A percentile compares a stretch with the other conserved stretches of the same genome.
These are phyloP conservation scores for Drosophila tristis DNA, from an alignment of 1,140 invertebrate species.

Conservation along the genomic window DNA sequence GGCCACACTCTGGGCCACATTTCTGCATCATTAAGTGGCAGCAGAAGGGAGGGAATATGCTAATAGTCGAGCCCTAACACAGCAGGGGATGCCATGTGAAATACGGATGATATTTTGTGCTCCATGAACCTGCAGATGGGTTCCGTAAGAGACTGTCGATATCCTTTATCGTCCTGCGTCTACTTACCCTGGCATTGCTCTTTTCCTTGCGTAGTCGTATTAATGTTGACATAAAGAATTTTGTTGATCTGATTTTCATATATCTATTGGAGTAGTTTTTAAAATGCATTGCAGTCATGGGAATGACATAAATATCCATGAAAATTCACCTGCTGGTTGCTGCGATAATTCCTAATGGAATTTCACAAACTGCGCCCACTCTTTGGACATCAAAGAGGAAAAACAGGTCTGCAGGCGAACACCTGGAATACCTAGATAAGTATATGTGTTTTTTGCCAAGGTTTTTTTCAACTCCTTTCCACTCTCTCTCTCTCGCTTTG, in stretches of 20 bases:
- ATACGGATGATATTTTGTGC: constrained; percentile 11
- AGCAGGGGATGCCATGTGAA: too few relatives aligned
- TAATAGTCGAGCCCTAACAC: too few relatives aligned
- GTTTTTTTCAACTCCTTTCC: too few relatives aligned
- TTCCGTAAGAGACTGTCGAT: constrained; percentile 13
- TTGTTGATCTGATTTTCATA: neutral
- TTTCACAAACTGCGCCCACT: constrained; percentile 14
- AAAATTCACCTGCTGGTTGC: constrained; percentile 15
- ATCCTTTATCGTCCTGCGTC: constrained; percentile 10
- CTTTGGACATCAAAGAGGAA: neutral
- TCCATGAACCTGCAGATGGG: constrained; percentile 4
- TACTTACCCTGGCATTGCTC: too few relatives aligned
- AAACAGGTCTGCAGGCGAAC: constrained; percentile 4
- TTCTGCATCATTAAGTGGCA: constrained; percentile 29
- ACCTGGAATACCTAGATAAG: too few relatives aligned
- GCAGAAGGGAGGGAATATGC: too few relatives aligned
- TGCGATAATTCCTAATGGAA: constrained; percentile 39
- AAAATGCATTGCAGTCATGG: too few relatives aligned
- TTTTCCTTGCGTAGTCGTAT: constrained; percentile 2
- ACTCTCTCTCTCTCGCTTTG: neutral
- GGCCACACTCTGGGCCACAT: constrained; percentile 53
- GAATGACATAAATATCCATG: constrained; percentile 34
- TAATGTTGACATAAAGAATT: neutral
- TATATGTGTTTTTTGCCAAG: too few relatives aligned
- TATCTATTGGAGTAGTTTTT: too few relatives aligned